These are phyloP conservation scores for Prunella strophiata DNA, from an alignment of 2,797 vertebrate genomes.

Conservation along the genomic window DNA sequence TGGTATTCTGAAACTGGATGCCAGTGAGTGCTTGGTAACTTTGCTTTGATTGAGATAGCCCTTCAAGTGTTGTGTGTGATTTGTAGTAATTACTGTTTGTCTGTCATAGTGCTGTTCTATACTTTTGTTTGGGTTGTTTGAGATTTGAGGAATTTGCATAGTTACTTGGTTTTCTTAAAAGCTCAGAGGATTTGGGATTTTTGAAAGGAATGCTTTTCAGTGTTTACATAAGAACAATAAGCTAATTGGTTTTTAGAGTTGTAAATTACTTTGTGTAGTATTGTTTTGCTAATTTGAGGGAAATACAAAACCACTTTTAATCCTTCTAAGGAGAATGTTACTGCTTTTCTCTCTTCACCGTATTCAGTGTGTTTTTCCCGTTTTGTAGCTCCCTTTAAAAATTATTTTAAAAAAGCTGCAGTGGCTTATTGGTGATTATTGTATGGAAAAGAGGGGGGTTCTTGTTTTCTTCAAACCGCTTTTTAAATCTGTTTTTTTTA, in stretches of 20 bases:
- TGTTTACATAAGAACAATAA: constrained; percentile 26
- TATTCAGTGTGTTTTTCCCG: not conserved
- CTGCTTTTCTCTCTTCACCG: not conserved
- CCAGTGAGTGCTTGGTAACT: not conserved
- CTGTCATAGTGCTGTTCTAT: not conserved
- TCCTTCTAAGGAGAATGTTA: not conserved
- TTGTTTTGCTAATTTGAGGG: not conserved
- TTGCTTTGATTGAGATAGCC: not conserved
- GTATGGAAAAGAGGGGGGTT: not conserved
- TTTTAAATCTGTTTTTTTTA: not conserved
- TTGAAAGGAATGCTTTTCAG: not conserved
- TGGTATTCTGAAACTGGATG: not conserved
- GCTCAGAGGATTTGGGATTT: not conserved
- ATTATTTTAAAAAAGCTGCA: too few relatives aligned
- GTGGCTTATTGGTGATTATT: not conserved
- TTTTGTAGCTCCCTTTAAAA: not conserved
- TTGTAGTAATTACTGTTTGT: not conserved
- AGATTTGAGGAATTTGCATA: not conserved
- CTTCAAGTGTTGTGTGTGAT: not conserved
- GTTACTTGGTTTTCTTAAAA: constrained; percentile 1
- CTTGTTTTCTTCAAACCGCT: not conserved
- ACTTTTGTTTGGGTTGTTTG: not conserved
- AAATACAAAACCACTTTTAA: not conserved
- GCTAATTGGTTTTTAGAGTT: not conserved
- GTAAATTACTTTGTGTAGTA: not conserved